These are phyloP conservation scores for Coptodon rendalli DNA, from an alignment of 2,113 vertebrate genomes.

Conservation along the genomic window DNA sequence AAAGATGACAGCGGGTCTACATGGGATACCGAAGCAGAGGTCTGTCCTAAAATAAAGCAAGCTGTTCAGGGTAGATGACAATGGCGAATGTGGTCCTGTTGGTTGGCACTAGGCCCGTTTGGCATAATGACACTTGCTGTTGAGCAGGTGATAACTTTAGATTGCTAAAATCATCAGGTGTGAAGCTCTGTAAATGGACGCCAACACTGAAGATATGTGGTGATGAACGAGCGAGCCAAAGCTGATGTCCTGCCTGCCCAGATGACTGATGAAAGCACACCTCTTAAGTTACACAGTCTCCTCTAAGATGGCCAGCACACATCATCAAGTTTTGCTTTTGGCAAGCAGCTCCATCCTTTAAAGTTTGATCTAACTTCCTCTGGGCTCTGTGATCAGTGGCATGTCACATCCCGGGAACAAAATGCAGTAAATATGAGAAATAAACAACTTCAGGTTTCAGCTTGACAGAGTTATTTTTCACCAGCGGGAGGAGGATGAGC, in stretches of 20 bases:
- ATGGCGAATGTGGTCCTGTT: neutral
- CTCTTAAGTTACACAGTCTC: neutral
- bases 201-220: constrained; percentile 7
- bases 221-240: neutral
- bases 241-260: neutral
- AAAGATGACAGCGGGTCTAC: constrained; percentile 21
- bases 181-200: constrained; percentile 21
- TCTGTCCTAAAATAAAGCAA: neutral
- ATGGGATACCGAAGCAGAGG: neutral
- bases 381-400: neutral
- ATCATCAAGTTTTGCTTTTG: neutral
- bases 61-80: neutral
- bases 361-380: constrained; percentile 2
- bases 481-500: neutral
- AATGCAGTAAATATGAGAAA: neutral
- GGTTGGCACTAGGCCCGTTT: constrained; percentile 11
- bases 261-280: neutral
- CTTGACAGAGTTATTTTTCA: neutral
- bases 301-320: neutral
- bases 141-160: constrained; percentile 23
- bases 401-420: neutral
- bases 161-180: constrained; percentile 13
- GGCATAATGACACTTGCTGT: constrained; percentile 7
- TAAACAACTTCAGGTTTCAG: neutral
- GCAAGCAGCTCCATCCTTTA: neutral